Percentiles rank a stretch among this genome's conserved stretches.
Conservation (phyloP, 1,140 invertebrate genomes). For the Mizuhopecten yessoensis region DNA sequence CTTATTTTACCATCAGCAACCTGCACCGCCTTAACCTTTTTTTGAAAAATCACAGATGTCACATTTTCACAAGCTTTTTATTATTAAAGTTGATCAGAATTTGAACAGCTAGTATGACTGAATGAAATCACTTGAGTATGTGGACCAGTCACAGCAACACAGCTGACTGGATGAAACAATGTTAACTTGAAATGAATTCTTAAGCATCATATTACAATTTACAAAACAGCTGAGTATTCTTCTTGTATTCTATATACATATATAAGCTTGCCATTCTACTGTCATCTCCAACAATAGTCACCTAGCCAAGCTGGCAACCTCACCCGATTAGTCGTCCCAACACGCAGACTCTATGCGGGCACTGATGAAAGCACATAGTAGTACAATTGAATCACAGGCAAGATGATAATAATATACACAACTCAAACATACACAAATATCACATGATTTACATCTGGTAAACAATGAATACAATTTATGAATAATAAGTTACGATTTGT, state of each 20-base stretch:
- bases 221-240: conserved; percentile 17
- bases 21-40: no score
- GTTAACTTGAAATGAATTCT: background rate
- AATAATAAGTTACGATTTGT: conserved; percentile 34
- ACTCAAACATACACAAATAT: background rate
- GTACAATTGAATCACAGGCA: conserved; percentile 22
- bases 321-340: background rate
- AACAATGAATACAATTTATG: background rate
- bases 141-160: background rate
- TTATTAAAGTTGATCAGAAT: background rate
- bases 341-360: background rate
- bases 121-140: background rate
- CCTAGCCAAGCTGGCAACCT: background rate
- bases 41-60: no score
- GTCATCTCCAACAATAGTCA: background rate
- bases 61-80: no score
- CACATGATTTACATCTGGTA: background rate
- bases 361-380: conserved; percentile 26
- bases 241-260: background rate
- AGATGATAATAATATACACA: background rate
- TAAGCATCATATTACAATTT: background rate
- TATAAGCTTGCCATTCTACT: background rate
- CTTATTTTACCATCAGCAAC: no score
- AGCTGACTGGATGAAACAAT: background rate
- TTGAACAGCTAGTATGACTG: background rate